A percentile compares a stretch with the other conserved stretches of the same genome.
Conservation (phyloP, 2,888 invertebrate genomes). For the Parasteatoda lunata region DNA sequence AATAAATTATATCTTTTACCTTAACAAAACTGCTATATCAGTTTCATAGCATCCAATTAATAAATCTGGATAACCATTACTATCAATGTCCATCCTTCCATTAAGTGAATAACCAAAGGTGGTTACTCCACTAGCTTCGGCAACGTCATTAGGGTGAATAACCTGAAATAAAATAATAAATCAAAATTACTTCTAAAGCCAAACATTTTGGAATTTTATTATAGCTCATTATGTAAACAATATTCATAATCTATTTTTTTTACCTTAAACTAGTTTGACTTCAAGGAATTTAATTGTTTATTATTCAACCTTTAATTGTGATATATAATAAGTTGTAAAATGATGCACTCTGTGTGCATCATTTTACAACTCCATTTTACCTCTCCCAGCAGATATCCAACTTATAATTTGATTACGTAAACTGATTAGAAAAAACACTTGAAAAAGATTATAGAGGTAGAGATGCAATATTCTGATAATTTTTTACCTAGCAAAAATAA, state of each 20-base stretch:
- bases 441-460: too few relatives aligned
- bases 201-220: background rate
- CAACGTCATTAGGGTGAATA: slow-evolving; percentile 82
- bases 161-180: slow-evolving; percentile 74
- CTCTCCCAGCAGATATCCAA: too few relatives aligned
- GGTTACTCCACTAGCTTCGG: slow-evolving; percentile 73
- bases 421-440: too few relatives aligned
- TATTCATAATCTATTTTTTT: background rate
- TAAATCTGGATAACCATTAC: slow-evolving; percentile 95
- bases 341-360: too few relatives aligned
- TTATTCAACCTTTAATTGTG: too few relatives aligned
- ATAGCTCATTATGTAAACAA: slow-evolving; percentile 56
- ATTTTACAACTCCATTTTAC: too few relatives aligned
- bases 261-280: too few relatives aligned
- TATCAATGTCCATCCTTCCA: slow-evolving; percentile 94
- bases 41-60: slow-evolving; percentile 80
- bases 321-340: too few relatives aligned
- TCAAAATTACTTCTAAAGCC: background rate
- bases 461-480: too few relatives aligned
- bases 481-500: too few relatives aligned
- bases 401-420: too few relatives aligned
- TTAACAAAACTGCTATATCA: slow-evolving; percentile 71
- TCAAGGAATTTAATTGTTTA: too few relatives aligned
- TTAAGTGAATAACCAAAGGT: slow-evolving; percentile 96
- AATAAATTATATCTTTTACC: slow-evolving; percentile 27